These are phyloP conservation scores for Notamacropus eugenii DNA, from an alignment of 2,797 vertebrate species.

Conservation along the genomic window DNA sequence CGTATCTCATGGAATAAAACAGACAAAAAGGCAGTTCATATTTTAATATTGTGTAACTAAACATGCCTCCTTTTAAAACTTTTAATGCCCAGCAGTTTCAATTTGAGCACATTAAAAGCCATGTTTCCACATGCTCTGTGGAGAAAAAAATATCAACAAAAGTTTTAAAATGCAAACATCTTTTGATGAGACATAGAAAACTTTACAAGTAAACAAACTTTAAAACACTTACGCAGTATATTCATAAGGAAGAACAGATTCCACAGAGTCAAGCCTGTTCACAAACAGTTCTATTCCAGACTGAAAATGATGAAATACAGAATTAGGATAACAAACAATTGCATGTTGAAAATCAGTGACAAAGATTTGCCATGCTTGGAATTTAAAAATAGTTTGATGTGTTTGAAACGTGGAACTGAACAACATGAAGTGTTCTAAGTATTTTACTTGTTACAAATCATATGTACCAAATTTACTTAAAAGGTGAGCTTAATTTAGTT, in stretches of 20 bases:
- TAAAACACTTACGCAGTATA: conserved; percentile 92
- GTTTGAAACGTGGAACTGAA: neutral
- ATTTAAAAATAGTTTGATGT: conserved; percentile 40
- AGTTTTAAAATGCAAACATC: conserved; percentile 34
- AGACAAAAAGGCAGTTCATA: neutral
- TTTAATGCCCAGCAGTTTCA: neutral
- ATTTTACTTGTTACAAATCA: conserved; percentile 41
- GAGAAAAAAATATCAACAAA: conserved; percentile 26
- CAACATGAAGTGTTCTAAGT: conserved; percentile 1
- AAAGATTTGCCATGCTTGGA: conserved; percentile 31
- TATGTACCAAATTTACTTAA: conserved; percentile 7
- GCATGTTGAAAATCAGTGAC: conserved; percentile 16
- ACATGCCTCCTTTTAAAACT: conserved; percentile 25
- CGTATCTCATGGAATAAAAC: neutral
- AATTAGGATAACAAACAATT: conserved; percentile 63
- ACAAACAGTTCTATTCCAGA: conserved; percentile 93
- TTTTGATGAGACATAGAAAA: conserved; percentile 50
- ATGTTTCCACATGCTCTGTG: neutral
- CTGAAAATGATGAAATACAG: conserved; percentile 84
- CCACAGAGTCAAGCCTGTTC: conserved; percentile 96
- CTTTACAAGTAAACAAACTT: conserved; percentile 13
- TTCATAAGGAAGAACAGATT: conserved; percentile 96
- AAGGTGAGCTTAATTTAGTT: neutral
- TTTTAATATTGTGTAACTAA: conserved; percentile 43
- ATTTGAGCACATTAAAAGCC: neutral